Evolutionary conservation across 2,797 vertebrate genomes (phyloP), one percentile per base, ranked within the genome.

Genomic region (Pangasius krempfi): DNA sequence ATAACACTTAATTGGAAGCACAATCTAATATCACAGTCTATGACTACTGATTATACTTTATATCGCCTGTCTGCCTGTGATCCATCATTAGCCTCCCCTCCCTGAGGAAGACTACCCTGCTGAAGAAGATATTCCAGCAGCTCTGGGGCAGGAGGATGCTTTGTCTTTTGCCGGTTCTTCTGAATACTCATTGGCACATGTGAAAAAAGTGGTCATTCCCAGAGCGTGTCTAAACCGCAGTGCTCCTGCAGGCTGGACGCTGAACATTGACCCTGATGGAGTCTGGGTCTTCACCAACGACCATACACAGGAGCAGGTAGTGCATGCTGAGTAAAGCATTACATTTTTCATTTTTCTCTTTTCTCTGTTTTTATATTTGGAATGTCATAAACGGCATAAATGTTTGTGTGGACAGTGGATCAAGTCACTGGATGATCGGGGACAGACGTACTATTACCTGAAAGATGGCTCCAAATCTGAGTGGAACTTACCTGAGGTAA

Each of bases 71-170:
- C 40, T 64, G 14, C 44, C 92, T 91, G 16, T 83, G 27, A 25
- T 20, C 22, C 16, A 80, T 52, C 66, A 52, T 72, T 93, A 99
- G 98, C 98, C 97, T 2, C 97, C 98, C 0, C 96, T 98, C 18
- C 98, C 98, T 0, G 96, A 96, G 87, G 97, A 98, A 88, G 98
- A 98, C 92, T 98, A 97, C 90, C 96, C 95, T 0, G 90, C 94
- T 0, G 95, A 94, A 82, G 94, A 94, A 56, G 94, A 94, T 66
- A 82, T 83, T 22, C 60, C 90, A 22, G 37, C 70, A 80, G 73
- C 68, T 22, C 6, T 7, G 40, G 90, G 86, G 0, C 82, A 91
- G 10, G 91, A 90, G 9, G 94, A 94, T 3, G 4, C 52, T 9
- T 37, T 62, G 0, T 83, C 91, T 6, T 76, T 92, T 0, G 84